Base-by-base conservation (phyloP, 2,113 vertebrate species). In the Illadopsis cleaveri region DNA sequence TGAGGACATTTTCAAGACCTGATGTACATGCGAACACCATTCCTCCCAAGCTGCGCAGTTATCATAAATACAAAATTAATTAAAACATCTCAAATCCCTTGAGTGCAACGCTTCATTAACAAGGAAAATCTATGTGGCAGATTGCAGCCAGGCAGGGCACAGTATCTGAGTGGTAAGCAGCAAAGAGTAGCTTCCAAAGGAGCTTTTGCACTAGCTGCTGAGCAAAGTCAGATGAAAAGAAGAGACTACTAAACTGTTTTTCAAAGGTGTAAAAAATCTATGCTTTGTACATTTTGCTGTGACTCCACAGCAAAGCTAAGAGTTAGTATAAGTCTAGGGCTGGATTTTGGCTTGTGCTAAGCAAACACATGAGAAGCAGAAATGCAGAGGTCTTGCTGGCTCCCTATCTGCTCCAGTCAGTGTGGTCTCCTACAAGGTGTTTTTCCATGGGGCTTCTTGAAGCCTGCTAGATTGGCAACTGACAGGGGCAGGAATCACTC, bases 391-490 rank as follows among this genome's bases (percentile, higher is more conserved):
- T 58, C 72, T 73, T 68, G 6, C 77, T 75, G 40, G 33, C 42
- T 86, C 18, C 17, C 48, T 76, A 0, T 15, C 25, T 62, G 28
- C 38, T 86, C 27, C 53, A 76, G 38, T 12, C 57, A 77, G 30
- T 0, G 0, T 54, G 56, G 20, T 86, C 51, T 86, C 45, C 53
- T 45, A 3, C 0, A 3, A 35, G 33, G 8, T 30, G 38, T 38
- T 38, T 38, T 38, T 38, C 38, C 38, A 38, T 38, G 38, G 38
- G 38, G 38, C 38, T 38, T 38, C 38, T 38, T 38, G 38, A 38
- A 38, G 38, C 38, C 38, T 38, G 38, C 38, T 38, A 38, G 38
- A 38, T 38, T 38, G 38, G 38, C 38, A 38, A 38, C 38, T 38
- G 38, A 12, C 38, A 38, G 38, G 38, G 38, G 38, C 38, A 38